These are phyloP conservation scores for Drosophila tanythrix DNA, from an alignment of 2,888 invertebrate species.

Conservation along the genomic window DNA sequence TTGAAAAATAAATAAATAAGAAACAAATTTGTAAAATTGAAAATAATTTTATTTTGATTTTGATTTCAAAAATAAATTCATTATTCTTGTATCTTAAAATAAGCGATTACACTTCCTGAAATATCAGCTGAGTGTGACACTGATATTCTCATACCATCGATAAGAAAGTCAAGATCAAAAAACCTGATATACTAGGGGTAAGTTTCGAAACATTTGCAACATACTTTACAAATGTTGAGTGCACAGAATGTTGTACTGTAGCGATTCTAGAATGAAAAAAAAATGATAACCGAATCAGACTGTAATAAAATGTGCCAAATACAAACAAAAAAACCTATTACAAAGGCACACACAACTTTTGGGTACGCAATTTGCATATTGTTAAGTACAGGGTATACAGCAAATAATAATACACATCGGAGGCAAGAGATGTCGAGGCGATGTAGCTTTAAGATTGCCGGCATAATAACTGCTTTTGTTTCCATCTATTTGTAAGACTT, in stretches of 20 bases:
- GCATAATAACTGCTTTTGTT: conserved; percentile 51
- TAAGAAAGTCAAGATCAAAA: background rate
- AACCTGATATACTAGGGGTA: background rate
- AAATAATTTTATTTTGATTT: background rate
- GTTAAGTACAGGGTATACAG: conserved; percentile 24
- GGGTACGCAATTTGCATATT: background rate
- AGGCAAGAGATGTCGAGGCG: conserved; percentile 26
- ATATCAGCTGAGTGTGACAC: background rate
- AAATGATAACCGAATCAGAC: background rate
- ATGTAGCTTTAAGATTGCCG: conserved; percentile 42
- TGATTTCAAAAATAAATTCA: background rate
- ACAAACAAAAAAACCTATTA: background rate
- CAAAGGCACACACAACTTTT: background rate
- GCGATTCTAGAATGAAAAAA: background rate
- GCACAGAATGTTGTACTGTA: background rate
- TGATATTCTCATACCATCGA: background rate
- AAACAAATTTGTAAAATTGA: background rate
- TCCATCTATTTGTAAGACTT: conserved; percentile 31
- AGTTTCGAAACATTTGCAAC: background rate
- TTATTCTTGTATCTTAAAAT: background rate
- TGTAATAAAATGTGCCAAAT: background rate
- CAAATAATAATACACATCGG: conserved; percentile 34
- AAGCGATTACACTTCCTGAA: rapidly evolving
- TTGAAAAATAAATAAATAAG: background rate
- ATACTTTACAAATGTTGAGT: background rate